These are phyloP conservation scores for Premnoplex brunnescens DNA, from an alignment of 2,797 vertebrate genomes.

Conservation along the genomic window DNA sequence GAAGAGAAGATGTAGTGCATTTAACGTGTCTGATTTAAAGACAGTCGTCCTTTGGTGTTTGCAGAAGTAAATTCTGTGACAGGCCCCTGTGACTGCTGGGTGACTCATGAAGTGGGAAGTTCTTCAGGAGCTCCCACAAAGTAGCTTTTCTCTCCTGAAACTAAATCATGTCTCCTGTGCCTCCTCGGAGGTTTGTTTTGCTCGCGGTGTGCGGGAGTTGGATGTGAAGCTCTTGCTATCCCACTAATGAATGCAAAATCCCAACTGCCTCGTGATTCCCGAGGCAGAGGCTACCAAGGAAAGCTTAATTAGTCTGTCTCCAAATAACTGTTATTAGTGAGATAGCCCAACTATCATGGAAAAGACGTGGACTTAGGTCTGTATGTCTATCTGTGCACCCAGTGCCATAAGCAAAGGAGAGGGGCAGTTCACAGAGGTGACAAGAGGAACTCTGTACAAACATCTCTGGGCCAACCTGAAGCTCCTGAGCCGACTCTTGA, in stretches of 20 bases:
- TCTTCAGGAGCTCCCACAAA: constrained; percentile 49
- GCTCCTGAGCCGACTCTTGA: background rate
- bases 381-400: too few species aligned
- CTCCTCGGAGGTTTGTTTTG: constrained; percentile 45
- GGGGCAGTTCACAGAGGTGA: background rate
- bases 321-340: background rate
- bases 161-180: constrained; percentile 19
- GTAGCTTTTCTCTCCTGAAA: background rate
- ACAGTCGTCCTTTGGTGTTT: constrained; percentile 56
- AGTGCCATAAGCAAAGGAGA: background rate
- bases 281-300: background rate
- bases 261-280: background rate
- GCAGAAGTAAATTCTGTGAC: constrained; percentile 45
- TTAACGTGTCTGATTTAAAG: constrained; percentile 66
- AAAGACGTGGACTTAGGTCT: background rate
- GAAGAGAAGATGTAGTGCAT: constrained; percentile 48
- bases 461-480: fast-evolving
- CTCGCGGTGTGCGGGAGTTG: background rate
- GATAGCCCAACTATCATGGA: background rate
- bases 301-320: background rate
- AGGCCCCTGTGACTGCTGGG: constrained; percentile 24
- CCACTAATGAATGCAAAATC: background rate
- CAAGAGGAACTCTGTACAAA: background rate
- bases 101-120: constrained; percentile 59
- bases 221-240: background rate